Conservation (phyloP, 2,888 invertebrate genomes). For the Lithophane ornitopus region DNA sequence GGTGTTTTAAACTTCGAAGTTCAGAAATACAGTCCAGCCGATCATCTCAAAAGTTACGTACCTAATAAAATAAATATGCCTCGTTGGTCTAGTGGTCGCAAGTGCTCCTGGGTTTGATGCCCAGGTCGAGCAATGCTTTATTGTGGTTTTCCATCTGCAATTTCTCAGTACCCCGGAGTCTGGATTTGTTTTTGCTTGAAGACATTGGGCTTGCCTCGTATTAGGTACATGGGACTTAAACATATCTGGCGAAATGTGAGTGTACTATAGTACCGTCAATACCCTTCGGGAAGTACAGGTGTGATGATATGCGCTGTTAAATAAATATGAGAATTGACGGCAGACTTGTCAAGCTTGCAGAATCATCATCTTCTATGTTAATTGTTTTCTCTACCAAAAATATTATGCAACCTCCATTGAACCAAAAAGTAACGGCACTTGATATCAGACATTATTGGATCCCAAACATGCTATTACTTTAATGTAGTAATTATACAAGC, state of each 20-base stretch:
- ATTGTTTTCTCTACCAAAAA: background rate
- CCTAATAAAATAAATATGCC: background rate
- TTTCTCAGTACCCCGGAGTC: background rate
- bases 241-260: background rate
- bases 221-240: background rate
- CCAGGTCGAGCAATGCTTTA: background rate
- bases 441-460: constrained; percentile 18
- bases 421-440: background rate
- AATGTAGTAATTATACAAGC: constrained; percentile 36
- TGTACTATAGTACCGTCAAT: background rate
- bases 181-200: background rate
- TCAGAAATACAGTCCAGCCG: too few species aligned
- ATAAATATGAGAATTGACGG: background rate
- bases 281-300: background rate
- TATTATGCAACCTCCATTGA: background rate
- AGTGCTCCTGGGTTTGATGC: background rate
- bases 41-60: background rate
- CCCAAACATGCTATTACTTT: constrained; percentile 12
- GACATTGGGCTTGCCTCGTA: background rate
- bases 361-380: background rate
- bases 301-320: background rate
- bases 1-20: too few species aligned
- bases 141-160: background rate
- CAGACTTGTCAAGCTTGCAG: background rate
- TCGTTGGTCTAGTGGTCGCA: background rate